phyloP scores from a whole-genome alignment of 1,140 invertebrate genomes.

The Episyrphus balteatus region DNA sequence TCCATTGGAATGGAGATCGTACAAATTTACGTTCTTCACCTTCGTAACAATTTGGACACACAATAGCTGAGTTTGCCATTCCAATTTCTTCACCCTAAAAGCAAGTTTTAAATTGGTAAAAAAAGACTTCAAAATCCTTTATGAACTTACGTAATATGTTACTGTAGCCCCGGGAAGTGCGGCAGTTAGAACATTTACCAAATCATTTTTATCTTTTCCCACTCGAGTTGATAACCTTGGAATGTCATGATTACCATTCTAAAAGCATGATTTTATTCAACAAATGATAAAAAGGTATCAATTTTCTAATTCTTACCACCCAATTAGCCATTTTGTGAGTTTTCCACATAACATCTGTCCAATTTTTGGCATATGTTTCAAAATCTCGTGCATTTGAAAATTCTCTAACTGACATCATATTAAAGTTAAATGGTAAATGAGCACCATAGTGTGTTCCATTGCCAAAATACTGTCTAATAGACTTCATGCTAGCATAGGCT shows the following conservation, averaged over 20 bases:
- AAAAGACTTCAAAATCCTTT: no score
- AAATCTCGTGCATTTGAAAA: conserved; percentile 44
- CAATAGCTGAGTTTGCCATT: conserved; percentile 52
- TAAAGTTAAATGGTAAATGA: no score
- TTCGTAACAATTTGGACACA: conserved; percentile 41
- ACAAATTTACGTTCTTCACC: conserved; percentile 42
- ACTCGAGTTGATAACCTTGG: conserved; percentile 43
- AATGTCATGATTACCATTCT: conserved; percentile 52
- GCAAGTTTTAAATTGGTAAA: conserved; percentile 22
- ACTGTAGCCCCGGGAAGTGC: conserved; percentile 57
- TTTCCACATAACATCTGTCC: conserved; percentile 42
- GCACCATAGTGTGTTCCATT: conserved; percentile 40
- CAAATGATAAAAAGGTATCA: conserved; percentile 37
- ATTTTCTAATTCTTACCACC: conserved; percentile 28
- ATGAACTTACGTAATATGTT: conserved; percentile 57
- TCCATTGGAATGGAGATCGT: conserved; percentile 59
- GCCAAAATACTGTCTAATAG: no score
- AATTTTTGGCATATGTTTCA: conserved; percentile 38
- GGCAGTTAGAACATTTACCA: conserved; percentile 49
- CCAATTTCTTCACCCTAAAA: conserved; percentile 67
- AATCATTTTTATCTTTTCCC: conserved; percentile 43
- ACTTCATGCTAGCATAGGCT: conserved; percentile 44
- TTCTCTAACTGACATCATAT: conserved; percentile 33
- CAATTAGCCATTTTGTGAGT: conserved; percentile 30
- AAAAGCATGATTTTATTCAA: no score